These are phyloP conservation scores for Notamacropus eugenii DNA, from an alignment of 2,797 vertebrate genomes.

Conservation along the genomic window DNA sequence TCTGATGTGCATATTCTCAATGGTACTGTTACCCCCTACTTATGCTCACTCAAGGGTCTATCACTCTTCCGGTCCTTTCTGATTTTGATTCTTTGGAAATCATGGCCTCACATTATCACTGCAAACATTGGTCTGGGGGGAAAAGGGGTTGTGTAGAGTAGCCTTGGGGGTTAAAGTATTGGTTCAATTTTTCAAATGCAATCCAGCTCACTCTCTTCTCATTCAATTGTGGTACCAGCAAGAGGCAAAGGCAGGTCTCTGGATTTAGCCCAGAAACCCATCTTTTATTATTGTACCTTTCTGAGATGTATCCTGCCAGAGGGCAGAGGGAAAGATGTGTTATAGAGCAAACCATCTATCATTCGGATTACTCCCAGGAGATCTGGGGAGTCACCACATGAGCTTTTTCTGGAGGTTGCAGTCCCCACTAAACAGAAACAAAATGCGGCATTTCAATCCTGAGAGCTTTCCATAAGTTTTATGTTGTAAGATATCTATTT, in stretches of 20 bases:
- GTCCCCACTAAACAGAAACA: background rate
- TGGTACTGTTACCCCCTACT: too few relatives aligned
- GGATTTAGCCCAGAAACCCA: too few relatives aligned
- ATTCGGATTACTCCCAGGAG: background rate
- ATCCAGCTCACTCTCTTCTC: background rate
- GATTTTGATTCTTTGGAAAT: background rate
- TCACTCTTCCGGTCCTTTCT: background rate
- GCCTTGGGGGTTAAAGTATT: background rate
- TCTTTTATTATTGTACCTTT: background rate
- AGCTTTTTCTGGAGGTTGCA: background rate
- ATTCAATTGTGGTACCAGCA: background rate
- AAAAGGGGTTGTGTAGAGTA: background rate
- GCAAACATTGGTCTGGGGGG: background rate
- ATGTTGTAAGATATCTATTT: constrained; percentile 16
- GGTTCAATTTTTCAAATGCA: background rate
- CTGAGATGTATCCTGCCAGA: background rate
- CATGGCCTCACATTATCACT: background rate
- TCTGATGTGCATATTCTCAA: too few relatives aligned
- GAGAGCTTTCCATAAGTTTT: background rate
- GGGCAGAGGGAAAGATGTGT: background rate
- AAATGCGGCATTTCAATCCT: background rate
- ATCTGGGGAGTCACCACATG: background rate
- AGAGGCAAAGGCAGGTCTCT: background rate
- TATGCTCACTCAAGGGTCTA: too few relatives aligned
- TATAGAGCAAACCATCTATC: background rate